These are phyloP conservation scores for Bettongia penicillata DNA, from an alignment of 2,113 vertebrate species.

Conservation along the genomic window DNA sequence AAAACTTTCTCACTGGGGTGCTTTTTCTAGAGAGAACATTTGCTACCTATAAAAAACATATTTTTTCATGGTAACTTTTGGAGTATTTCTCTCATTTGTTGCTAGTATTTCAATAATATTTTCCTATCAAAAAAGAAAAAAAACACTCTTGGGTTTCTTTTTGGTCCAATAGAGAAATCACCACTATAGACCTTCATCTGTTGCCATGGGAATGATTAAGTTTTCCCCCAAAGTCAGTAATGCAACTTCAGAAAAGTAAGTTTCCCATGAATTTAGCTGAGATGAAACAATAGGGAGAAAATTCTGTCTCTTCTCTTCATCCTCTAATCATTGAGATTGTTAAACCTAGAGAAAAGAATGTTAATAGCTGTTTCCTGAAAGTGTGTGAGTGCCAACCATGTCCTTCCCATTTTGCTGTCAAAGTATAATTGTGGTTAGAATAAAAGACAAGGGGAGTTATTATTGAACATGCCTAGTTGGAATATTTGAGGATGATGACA, in stretches of 20 bases:
- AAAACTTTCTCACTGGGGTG: conserved; percentile 27
- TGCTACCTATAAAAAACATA: conserved; percentile 20
- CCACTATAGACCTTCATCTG: conserved; percentile 18
- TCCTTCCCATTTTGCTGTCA: background rate
- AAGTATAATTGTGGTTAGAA: conserved; percentile 55
- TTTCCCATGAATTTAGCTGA: conserved; percentile 38
- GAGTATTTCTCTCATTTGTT: conserved; percentile 39
- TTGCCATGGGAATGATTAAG: conserved; percentile 60
- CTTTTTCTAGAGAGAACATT: conserved; percentile 28
- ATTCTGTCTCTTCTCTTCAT: conserved; percentile 34
- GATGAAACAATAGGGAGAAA: conserved; percentile 17
- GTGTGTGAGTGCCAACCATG: conserved; percentile 20
- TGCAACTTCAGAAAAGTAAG: background rate
- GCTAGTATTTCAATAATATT: conserved; percentile 32
- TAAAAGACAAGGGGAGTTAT: conserved; percentile 1
- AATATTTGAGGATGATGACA: conserved; percentile 13
- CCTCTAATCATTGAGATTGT: conserved; percentile 10
- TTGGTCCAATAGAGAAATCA: conserved; percentile 49
- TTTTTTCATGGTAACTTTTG: conserved; percentile 43
- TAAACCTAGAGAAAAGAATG: conserved; percentile 58
- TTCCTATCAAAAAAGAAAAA: conserved; percentile 19
- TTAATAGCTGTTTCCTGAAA: conserved; percentile 39
- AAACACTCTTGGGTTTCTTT: conserved; percentile 21
- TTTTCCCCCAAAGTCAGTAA: conserved; percentile 36
- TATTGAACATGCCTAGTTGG: conserved; percentile 31